phyloP scores from a whole-genome alignment of 2,113 vertebrate genomes.

The human (Homo sapiens) region GRCh38 chr19:30732501-30733000 shows the following conservation, averaged over 20 bases:
- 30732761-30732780: too few species aligned
- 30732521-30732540: background rate
- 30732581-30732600: background rate
- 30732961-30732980: too few species aligned
- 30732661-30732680: background rate
- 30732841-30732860: fast-evolving
- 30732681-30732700: too few species aligned
- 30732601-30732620: background rate
- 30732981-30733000: too few species aligned
- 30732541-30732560: background rate
- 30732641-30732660: background rate
- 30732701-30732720: background rate
- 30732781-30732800: too few species aligned
- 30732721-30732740: too few species aligned
- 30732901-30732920: background rate
- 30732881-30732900: background rate
- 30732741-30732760: too few species aligned
- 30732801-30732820: too few species aligned
- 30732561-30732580: background rate
- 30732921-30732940: too few species aligned
- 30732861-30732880: fast-evolving
- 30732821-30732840: too few species aligned
- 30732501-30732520: background rate
- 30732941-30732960: too few species aligned
- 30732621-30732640: fast-evolving